Conservation (phyloP, 2,113 vertebrate genomes). For the Toxotes jaculatrix region DNA sequence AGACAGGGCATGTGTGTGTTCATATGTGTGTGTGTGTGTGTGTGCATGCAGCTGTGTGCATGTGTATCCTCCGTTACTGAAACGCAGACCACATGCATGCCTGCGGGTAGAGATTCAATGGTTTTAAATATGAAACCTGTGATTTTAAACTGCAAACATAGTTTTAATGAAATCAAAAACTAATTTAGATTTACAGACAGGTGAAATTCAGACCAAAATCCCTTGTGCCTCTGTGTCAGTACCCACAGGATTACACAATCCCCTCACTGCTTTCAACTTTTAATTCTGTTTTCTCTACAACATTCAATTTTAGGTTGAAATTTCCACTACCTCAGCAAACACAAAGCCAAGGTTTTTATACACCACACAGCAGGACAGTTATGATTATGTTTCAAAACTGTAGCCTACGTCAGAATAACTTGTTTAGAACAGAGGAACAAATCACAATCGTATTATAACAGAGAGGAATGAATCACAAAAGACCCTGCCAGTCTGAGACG, state of each 20-base stretch:
- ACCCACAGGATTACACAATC: background rate
- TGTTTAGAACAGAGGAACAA: background rate
- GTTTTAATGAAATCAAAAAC: conserved; percentile 26
- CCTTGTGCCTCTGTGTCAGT: background rate
- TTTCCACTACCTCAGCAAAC: conserved; percentile 3
- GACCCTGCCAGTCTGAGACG: background rate
- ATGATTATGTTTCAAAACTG: background rate
- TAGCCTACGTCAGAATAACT: background rate
- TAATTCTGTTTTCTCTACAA: background rate
- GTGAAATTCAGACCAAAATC: conserved; percentile 29
- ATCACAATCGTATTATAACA: background rate
- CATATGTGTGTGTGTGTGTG: conserved; percentile 38
- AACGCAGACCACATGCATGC: conserved; percentile 46
- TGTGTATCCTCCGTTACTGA: conserved; percentile 19
- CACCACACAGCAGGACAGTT: background rate
- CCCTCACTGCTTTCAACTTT: background rate
- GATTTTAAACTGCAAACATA: conserved; percentile 48
- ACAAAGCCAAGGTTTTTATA: background rate
- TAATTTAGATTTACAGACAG: conserved; percentile 49
- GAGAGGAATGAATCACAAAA: background rate
- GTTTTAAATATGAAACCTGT: conserved; percentile 56
- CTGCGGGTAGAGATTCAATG: conserved; percentile 52
- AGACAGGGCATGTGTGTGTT: conserved; percentile 50
- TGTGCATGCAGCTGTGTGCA: conserved; percentile 34
- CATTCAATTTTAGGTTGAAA: background rate